phyloP scores from a whole-genome alignment of 2,888 invertebrate genomes.

The Oegoconia quadripuncta region DNA sequence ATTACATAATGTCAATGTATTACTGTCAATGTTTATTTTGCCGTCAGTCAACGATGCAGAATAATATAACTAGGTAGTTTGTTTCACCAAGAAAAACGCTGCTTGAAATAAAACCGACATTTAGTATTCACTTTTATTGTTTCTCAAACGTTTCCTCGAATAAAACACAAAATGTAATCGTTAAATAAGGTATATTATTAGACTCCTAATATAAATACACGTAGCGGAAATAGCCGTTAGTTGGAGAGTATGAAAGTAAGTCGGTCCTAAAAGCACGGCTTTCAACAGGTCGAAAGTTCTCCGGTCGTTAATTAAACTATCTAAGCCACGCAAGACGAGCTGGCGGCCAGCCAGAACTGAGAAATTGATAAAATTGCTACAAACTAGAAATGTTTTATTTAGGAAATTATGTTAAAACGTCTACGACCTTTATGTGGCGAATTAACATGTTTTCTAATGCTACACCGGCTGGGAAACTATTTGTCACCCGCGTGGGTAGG shows the following conservation, averaged over 20 bases:
- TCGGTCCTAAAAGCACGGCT: constrained; percentile 61
- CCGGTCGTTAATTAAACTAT: constrained; percentile 76
- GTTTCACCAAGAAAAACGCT: too few relatives aligned
- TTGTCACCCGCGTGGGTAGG: constrained; percentile 47
- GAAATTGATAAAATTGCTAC: constrained; percentile 70
- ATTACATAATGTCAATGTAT: too few relatives aligned
- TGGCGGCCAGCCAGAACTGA: constrained; percentile 60
- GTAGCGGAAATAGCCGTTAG: constrained; percentile 33
- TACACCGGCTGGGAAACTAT: constrained; percentile 38
- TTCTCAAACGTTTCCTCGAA: too few relatives aligned
- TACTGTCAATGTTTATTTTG: too few relatives aligned
- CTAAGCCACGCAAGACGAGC: constrained; percentile 62
- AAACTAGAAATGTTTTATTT: constrained; percentile 48
- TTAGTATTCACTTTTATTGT: too few relatives aligned
- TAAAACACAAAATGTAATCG: too few relatives aligned
- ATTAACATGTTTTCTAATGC: constrained; percentile 49
- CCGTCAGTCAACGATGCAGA: too few relatives aligned
- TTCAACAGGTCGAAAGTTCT: constrained; percentile 78
- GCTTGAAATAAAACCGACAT: too few relatives aligned
- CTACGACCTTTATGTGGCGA: constrained; percentile 25
- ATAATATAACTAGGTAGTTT: too few relatives aligned
- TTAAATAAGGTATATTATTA: neutral
- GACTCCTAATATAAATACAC: neutral
- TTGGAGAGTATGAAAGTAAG: constrained; percentile 50
- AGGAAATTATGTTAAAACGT: constrained; percentile 28